These are phyloP conservation scores for Leucophenga montana DNA, from an alignment of 2,888 invertebrate species.

Conservation along the genomic window DNA sequence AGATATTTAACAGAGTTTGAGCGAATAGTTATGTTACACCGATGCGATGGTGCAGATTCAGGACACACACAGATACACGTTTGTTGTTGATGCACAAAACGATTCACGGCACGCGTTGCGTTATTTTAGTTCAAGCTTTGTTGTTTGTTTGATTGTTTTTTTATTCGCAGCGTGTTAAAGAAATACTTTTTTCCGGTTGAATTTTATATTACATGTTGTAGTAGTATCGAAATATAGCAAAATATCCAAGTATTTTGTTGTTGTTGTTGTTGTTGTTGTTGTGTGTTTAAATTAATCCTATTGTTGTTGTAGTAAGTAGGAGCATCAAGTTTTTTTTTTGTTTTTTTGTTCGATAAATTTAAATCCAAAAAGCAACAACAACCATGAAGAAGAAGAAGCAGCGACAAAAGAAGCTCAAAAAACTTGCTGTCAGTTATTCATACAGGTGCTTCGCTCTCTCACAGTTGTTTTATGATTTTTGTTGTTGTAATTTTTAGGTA, in stretches of 20 bases:
- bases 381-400: no score
- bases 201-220: constrained; percentile 23
- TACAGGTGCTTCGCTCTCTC: constrained; percentile 24
- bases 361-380: neutral
- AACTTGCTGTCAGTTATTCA: constrained; percentile 11
- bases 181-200: neutral
- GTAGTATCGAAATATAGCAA: neutral
- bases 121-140: neutral
- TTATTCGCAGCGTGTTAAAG: neutral
- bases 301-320: neutral
- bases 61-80: constrained; percentile 22
- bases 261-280: neutral
- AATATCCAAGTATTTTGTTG: neutral
- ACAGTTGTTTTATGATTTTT: constrained; percentile 8
- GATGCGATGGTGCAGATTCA: constrained; percentile 15
- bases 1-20: neutral
- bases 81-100: constrained; percentile 1
- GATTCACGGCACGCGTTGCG: constrained; percentile 11
- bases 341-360: constrained; percentile 5
- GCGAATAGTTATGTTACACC: neutral
- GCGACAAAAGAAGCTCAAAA: constrained; percentile 6
- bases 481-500: constrained; percentile 16
- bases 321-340: neutral
- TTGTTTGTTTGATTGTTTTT: constrained; percentile 5
- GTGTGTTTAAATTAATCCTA: constrained; percentile 16